These are phyloP conservation scores for Lytechinus variegatus DNA, from an alignment of 35 echinoderm and acorn worm species.

Conservation along the genomic window DNA sequence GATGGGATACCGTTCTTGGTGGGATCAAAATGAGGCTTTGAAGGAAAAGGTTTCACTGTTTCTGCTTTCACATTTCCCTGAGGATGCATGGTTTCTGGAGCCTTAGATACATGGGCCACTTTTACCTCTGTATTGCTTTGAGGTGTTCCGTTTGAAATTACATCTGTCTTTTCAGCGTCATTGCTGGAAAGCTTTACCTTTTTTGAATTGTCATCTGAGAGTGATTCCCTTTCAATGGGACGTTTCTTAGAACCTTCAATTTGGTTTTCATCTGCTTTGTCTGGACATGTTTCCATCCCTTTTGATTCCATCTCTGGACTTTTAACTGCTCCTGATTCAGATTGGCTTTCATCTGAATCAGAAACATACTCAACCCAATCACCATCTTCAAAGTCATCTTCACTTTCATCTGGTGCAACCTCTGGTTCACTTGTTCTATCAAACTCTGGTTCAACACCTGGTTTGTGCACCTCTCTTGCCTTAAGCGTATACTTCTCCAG, in stretches of 20 bases:
- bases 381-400: neutral
- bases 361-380: neutral
- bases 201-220: neutral
- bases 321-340: neutral
- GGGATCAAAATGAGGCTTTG: neutral
- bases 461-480: neutral
- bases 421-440: neutral
- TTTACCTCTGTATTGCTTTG: neutral
- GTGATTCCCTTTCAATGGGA: neutral
- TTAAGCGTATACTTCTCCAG: neutral
- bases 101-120: neutral
- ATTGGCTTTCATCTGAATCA: neutral
- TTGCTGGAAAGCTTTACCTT: neutral
- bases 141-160: neutral
- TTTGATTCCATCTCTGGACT: neutral
- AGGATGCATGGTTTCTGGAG: neutral
- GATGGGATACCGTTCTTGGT: neutral
- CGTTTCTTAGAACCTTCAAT: neutral
- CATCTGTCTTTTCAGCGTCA: neutral
- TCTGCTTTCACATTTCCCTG: neutral
- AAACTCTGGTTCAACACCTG: neutral
- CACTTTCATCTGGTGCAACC: neutral
- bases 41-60: neutral
- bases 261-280: neutral
- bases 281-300: neutral